Evolutionary conservation across 2,888 invertebrate species (phyloP).

Genomic region (Hydroisotoma schaefferi): DNA sequence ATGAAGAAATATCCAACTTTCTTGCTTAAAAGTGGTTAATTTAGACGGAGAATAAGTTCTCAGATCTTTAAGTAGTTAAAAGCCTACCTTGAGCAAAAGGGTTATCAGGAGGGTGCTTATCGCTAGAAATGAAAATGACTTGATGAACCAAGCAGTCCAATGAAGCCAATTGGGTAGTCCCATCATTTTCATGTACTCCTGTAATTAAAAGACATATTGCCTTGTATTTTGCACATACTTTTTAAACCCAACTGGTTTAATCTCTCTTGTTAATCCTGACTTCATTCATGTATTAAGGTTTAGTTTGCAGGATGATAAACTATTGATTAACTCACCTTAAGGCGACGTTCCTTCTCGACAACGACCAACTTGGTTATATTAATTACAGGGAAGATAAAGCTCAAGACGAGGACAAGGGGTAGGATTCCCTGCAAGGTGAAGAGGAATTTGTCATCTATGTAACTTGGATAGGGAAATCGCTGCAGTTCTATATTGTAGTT

Average conservation of each 20-base stretch:
- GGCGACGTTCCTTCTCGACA: conserved; percentile 69
- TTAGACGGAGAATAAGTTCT: too few relatives aligned
- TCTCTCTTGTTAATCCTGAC: too few relatives aligned
- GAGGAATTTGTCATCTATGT: conserved; percentile 62
- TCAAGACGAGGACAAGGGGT: conserved; percentile 32
- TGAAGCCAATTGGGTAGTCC: conserved; percentile 77
- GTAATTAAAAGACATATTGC: conserved; percentile 25
- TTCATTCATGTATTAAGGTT: too few relatives aligned
- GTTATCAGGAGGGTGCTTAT: conserved; percentile 56
- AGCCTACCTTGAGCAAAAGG: conserved; percentile 28
- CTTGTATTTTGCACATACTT: too few relatives aligned
- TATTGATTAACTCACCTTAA: conserved; percentile 59
- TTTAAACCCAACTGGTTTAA: too few relatives aligned
- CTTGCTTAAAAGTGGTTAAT: too few relatives aligned
- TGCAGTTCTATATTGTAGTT: conserved; percentile 53
- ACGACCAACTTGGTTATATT: conserved; percentile 71
- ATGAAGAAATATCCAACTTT: too few relatives aligned
- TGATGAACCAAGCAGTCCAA: conserved; percentile 82
- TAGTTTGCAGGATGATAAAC: background rate
- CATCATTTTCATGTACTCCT: conserved; percentile 91
- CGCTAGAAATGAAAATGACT: conserved; percentile 66
- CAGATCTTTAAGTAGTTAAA: too few relatives aligned
- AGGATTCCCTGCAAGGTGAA: conserved; percentile 58
- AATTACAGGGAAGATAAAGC: conserved; percentile 72
- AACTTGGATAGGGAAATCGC: conserved; percentile 68